A percentile compares a stretch with the other conserved stretches of the same genome.
phyloP scores from a whole-genome alignment of 2,797 vertebrate genomes.

The Pantherophis vulpinus region DNA sequence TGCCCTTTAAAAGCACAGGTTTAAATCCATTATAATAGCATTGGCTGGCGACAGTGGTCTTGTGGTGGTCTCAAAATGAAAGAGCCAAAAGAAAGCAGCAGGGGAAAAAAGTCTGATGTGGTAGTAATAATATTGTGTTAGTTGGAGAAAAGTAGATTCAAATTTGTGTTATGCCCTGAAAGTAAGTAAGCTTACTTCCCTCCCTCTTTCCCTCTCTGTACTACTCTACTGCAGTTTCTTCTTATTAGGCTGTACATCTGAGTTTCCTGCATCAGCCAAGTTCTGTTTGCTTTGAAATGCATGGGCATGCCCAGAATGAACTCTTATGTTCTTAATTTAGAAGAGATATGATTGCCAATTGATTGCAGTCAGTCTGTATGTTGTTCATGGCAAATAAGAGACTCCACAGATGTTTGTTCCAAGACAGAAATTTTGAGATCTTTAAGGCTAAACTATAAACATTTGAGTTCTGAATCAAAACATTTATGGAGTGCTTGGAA shows the following conservation, averaged over 20 bases:
- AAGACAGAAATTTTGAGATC: slow-evolving; percentile 18
- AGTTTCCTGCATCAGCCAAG: not conserved
- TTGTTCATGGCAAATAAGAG: slow-evolving; percentile 20
- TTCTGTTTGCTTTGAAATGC: not conserved
- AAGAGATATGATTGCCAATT: slow-evolving; percentile 20
- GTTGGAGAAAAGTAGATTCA: not conserved
- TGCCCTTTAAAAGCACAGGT: not conserved
- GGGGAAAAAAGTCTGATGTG: not conserved
- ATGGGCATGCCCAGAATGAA: slow-evolving; percentile 6
- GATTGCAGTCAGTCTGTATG: slow-evolving; percentile 20
- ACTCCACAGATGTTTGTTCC: slow-evolving; percentile 12
- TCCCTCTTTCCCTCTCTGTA: not conserved
- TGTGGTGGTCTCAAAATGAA: not conserved
- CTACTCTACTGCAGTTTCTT: not conserved
- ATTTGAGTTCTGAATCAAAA: slow-evolving; percentile 15
- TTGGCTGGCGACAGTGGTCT: not conserved
- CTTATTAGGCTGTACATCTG: not conserved
- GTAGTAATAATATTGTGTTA: not conserved
- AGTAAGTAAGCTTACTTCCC: not conserved
- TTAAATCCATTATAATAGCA: not conserved
- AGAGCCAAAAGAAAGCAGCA: not conserved
- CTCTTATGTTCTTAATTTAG: slow-evolving; percentile 16
- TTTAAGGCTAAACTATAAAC: not conserved
- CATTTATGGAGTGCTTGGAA: slow-evolving; percentile 1
- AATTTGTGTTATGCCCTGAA: not conserved